A percentile compares a stretch with the other conserved stretches of the same genome.
These are phyloP conservation scores for Cenopis cana DNA, from an alignment of 2,888 invertebrate species.

Conservation along the genomic window DNA sequence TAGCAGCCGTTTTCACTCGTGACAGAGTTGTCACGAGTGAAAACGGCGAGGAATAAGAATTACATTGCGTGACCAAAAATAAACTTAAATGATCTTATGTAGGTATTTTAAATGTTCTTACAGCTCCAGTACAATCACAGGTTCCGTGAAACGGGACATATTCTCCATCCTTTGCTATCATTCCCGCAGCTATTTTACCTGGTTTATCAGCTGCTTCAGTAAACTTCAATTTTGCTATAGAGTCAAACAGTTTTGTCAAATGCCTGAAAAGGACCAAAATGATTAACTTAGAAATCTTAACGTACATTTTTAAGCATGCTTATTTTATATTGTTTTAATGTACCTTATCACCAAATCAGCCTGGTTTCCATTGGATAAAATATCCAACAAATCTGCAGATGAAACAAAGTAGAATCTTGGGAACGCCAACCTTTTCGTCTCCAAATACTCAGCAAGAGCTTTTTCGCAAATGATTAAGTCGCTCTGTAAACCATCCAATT, in stretches of 20 bases:
- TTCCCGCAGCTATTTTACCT: slow-evolving; percentile 89
- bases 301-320: background rate
- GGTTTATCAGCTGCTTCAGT: slow-evolving; percentile 85
- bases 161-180: slow-evolving; percentile 98
- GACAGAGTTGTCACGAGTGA: too few relatives aligned
- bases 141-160: slow-evolving; percentile 92
- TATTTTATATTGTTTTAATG: too few relatives aligned
- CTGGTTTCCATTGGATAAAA: slow-evolving; percentile 97
- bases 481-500: slow-evolving; percentile 92
- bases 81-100: background rate
- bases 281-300: background rate
- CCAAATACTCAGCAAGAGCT: slow-evolving; percentile 97
- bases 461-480: slow-evolving; percentile 97
- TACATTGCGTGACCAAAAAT: too few relatives aligned
- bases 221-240: slow-evolving; percentile 95
- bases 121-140: slow-evolving; percentile 94
- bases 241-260: slow-evolving; percentile 97
- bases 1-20: too few relatives aligned
- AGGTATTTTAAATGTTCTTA: slow-evolving; percentile 65
- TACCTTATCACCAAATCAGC: slow-evolving; percentile 91
- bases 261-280: slow-evolving; percentile 85
- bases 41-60: too few relatives aligned
- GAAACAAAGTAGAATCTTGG: slow-evolving; percentile 99
- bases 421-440: slow-evolving; percentile 97
- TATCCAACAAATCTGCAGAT: slow-evolving; percentile 96